Conservation (phyloP, 2,113 vertebrate genomes). For the Phodopus roborovskii region DNA sequence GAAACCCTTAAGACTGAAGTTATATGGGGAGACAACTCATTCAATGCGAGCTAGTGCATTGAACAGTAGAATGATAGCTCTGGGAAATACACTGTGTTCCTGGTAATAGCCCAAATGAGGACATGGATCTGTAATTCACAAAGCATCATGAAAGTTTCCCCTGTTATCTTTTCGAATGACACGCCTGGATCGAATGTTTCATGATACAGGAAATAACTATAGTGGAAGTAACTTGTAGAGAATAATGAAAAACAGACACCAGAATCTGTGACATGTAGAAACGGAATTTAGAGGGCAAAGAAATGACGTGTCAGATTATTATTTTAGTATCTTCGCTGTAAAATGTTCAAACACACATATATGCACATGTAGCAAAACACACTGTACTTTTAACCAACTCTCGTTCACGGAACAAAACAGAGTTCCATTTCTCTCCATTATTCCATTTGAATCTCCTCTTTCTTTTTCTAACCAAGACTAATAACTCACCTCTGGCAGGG, state of each 20-base stretch:
- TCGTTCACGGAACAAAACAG: neutral
- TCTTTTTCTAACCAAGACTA: neutral
- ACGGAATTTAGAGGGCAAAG: neutral
- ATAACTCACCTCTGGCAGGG: conserved; percentile 33
- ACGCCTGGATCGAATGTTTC: neutral
- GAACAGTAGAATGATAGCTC: neutral
- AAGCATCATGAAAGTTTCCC: neutral
- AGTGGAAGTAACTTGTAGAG: neutral
- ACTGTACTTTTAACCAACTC: neutral
- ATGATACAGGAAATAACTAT: neutral
- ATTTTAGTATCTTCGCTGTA: neutral
- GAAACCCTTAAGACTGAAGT: neutral
- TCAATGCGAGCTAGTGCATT: neutral
- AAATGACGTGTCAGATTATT: neutral
- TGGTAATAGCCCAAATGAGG: neutral
- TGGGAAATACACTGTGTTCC: neutral
- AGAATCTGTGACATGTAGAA: too few relatives aligned
- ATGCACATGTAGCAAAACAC: neutral
- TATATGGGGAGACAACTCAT: neutral
- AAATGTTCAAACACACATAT: neutral
- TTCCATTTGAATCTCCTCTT: neutral
- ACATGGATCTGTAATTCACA: neutral
- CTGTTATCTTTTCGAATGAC: neutral
- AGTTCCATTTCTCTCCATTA: neutral
- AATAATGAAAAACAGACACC: neutral